Base-by-base conservation (phyloP, 2,113 vertebrate species). In the Merops nubicus region DNA sequence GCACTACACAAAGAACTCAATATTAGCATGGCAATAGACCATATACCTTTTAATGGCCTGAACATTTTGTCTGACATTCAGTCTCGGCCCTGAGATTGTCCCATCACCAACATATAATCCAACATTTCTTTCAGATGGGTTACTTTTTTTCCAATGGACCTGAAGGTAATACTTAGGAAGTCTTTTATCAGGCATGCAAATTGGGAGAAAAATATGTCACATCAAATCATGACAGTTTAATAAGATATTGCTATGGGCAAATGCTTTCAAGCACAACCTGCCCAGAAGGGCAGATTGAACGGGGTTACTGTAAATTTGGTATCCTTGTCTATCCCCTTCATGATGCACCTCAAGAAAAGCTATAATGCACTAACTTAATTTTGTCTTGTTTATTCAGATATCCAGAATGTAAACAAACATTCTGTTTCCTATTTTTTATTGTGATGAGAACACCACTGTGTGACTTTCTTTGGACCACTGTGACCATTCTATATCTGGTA, bases 161-260 rank as follows among this genome's bases (percentile, higher is more conserved):
- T 59, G 53, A 96, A 96, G 56, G 50, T 88, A 88, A 85, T 95
- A 91, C 84, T 96, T 95, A 93, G 88, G 63, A 97, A 97, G 80
- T 78, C 57, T 50, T 87, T 92, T 96, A 93, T 78, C 88, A 94
- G 75, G 64, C 93, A 97, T 80, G 82, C 64, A 97, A 96, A 97
- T 50, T 54, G 56, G 59, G 65, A 91, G 85, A 34, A 87, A 96
- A 96, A 92, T 68, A n/a, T 92, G 87, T 89, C 92, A 92, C 48
- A 69, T 88, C 91, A 93, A 95, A 96, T 97, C 91, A 91, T 45
- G 54, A 92, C 11, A 34, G 6, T 93, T 97, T 97, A 94, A 94
- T 92, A 94, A 96, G 80, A 43, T 70, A 94, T 91, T 94, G 91
- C 28, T 97, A 88, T 76, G 79, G 82, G 34, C 70, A 95, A 97